Evolutionary conservation across 2,113 vertebrate genomes (phyloP), one percentile per base, ranked within the genome.

Genomic region (Strigops habroptila): DNA sequence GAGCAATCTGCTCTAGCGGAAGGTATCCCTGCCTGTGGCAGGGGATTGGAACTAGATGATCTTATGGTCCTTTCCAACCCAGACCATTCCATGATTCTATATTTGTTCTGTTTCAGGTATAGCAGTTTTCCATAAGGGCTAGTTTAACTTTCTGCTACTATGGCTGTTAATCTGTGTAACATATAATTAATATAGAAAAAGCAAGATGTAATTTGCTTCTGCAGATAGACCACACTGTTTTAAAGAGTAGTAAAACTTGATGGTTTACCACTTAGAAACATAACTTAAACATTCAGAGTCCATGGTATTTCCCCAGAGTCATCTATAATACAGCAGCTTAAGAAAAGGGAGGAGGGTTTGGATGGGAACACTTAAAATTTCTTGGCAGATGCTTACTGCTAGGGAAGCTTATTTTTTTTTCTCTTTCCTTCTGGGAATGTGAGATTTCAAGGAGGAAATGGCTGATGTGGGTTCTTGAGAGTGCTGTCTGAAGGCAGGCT

Each of bases 381-480:
- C 80, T 97, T 94, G 88, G 92, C 92, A 92, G 80, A 77, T 91
- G 46, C 31, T 90, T 65, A 49, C 28, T 70, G 46, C 64, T 86
- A 11, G 88, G 48, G 73, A 86, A 77, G 65, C 35, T 74, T 67
- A 37, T 37, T 24, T 49, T 55, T 75, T 70, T 74, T 35, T 9
- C 11, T 43, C 51, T 65, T 81, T 75, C 43, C 53, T 92, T 81
- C 41, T 63, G 37, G 65, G 83, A 96, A 48, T 81, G 49, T 84
- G 81, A 76, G 33, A 74, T 82, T 96, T 92, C 31, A 60, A 77
- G 74, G 75, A 87, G 87, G 93, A 92, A 95, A 53, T 79, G 49
- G 74, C 48, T 65, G 48, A 48, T 92, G 52, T 76, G 74, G 43
- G 70, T 62, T 95, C 65, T 67, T 44, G 65, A 68, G 93, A 44